Conservation (phyloP, 2,888 invertebrate species). For the Polyommatus icarus region DNA sequence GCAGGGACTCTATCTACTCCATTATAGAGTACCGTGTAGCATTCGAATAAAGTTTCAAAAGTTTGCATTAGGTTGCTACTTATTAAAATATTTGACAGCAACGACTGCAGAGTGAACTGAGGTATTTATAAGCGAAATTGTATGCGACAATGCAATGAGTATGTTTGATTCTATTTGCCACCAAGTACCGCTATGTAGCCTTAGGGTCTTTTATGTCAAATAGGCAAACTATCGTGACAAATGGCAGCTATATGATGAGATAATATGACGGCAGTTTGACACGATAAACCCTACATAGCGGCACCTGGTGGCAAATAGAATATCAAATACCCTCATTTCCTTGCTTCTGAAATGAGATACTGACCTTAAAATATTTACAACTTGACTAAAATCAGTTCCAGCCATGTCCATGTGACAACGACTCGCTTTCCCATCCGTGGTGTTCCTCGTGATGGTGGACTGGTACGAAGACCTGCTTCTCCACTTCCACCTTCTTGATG, state of each 20-base stretch:
- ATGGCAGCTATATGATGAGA: too few relatives aligned
- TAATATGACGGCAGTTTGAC: too few relatives aligned
- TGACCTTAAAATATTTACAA: slow-evolving; percentile 56
- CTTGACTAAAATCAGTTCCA: slow-evolving; percentile 63
- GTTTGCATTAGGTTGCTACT: not conserved
- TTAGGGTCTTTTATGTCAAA: too few relatives aligned
- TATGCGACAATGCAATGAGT: too few relatives aligned
- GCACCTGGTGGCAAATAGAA: too few relatives aligned
- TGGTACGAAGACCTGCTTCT: slow-evolving; percentile 69
- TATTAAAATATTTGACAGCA: not conserved
- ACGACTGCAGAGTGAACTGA: not conserved
- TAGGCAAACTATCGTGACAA: too few relatives aligned
- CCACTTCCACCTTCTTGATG: slow-evolving; percentile 65
- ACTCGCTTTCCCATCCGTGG: slow-evolving; percentile 71
- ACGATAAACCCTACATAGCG: not conserved
- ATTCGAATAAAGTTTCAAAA: not conserved
- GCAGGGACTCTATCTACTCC: too few relatives aligned
- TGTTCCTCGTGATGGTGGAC: slow-evolving; percentile 56
- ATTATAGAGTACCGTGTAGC: too few relatives aligned
- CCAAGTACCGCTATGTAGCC: too few relatives aligned
- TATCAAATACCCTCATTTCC: not conserved
- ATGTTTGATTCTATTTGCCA: too few relatives aligned
- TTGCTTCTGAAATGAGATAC: not conserved
- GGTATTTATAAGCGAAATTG: not conserved
- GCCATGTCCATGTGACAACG: slow-evolving; percentile 74